Percentiles rank a stretch among this genome's conserved stretches.
Conservation (phyloP, 2,113 vertebrate species). For the Ailurus styani region DNA sequence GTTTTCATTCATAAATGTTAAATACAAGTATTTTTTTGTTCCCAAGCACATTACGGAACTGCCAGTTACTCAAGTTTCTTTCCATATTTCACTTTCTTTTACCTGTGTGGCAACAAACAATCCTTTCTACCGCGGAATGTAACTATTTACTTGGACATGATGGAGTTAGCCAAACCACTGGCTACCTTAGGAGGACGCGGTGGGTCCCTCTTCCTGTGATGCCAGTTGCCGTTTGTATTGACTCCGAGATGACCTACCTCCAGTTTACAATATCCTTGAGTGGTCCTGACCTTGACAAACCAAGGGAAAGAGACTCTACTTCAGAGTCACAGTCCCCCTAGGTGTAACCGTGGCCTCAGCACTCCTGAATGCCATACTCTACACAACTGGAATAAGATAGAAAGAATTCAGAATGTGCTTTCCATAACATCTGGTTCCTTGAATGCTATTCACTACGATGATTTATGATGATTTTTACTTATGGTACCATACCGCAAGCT, state of each 20-base stretch:
- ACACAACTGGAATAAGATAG: background rate
- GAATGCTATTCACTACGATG: too few species aligned
- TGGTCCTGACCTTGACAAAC: background rate
- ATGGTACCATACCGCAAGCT: background rate
- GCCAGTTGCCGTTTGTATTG: background rate
- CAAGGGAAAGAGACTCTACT: background rate
- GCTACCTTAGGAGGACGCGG: background rate
- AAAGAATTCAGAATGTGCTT: background rate
- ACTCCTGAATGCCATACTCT: background rate
- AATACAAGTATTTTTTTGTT: background rate
- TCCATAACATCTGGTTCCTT: background rate
- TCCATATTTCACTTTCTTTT: background rate
- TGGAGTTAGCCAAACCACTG: background rate
- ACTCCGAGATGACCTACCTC: background rate
- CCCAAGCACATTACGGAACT: background rate
- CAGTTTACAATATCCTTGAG: background rate
- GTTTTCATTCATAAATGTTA: background rate
- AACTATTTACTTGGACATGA: background rate
- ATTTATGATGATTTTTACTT: background rate
- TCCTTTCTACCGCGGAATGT: background rate
- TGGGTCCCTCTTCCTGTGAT: background rate
- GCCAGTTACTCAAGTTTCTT: background rate
- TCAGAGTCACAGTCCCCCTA: background rate
- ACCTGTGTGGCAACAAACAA: background rate
- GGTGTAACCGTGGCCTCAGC: background rate